Evolutionary conservation across 2,113 vertebrate species (phyloP).

Genomic region (Choloepus hoffmanni): DNA sequence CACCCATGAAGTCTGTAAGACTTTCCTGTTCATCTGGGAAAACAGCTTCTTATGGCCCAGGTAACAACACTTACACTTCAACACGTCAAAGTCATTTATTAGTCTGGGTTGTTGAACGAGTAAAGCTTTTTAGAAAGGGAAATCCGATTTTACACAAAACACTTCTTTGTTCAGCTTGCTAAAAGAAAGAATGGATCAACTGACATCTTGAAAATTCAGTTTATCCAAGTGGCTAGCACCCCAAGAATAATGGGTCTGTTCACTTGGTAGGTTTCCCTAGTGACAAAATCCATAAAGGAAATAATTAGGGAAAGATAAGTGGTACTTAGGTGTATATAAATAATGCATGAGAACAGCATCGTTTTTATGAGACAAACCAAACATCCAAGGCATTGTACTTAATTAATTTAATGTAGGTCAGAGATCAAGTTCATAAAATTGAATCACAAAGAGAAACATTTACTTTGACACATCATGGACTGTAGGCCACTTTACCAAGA

Average conservation of each 20-base stretch:
- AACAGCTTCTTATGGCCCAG: conserved; percentile 51
- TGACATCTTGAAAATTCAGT: conserved; percentile 64
- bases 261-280: conserved; percentile 53
- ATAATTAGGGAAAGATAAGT: conserved; percentile 59
- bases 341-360: conserved; percentile 50
- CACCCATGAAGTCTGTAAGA: conserved; percentile 52
- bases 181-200: conserved; percentile 55
- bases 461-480: not conserved
- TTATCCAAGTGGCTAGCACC: conserved; percentile 49
- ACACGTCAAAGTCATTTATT: conserved; percentile 50
- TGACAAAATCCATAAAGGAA: conserved; percentile 68
- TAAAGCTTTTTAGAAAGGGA: conserved; percentile 62
- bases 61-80: conserved; percentile 62
- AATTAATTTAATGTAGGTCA: conserved; percentile 57
- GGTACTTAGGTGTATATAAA: not conserved
- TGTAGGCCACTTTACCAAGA: conserved; percentile 21
- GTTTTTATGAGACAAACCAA: conserved; percentile 48
- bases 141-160: conserved; percentile 63
- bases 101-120: conserved; percentile 34
- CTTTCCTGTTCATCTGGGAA: conserved; percentile 42
- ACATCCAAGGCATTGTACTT: conserved; percentile 6
- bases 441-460: conserved; percentile 48
- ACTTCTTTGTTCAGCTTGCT: conserved; percentile 51
- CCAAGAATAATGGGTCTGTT: conserved; percentile 38
- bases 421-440: conserved; percentile 17